Evolutionary conservation across 2,113 vertebrate species (phyloP), one percentile per base, ranked within the genome.

Genomic region (Danionella cerebrum): DNA sequence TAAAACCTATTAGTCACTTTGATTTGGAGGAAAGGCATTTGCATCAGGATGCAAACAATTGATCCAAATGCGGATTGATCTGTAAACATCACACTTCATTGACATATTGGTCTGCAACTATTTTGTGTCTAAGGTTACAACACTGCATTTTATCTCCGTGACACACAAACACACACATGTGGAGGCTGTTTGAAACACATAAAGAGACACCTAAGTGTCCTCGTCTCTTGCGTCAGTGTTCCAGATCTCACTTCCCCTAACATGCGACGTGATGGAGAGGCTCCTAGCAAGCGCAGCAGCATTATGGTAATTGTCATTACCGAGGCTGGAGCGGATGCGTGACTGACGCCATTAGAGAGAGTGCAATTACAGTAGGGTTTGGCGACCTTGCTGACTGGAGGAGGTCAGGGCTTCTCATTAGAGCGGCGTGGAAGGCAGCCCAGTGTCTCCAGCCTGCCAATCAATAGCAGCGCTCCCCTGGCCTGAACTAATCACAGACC

Each of bases 351-450:
- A 90, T 90, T 90, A 88, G 84, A 85, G 85, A 83, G 84, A 90
- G 87, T 84, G 87, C 87, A 89, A 89, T 90, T 89, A 89, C 87
- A 86, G 88, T 87, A 85, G 84, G 84, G 82, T 84, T 74, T 80
- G 83, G 81, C 86, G 87, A 90, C 89, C 89, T 90, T 90, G 87
- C 87, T 88, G 89, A 88, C 84, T 85, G 78, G 83, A 76, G 84
- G 87, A 89, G 89, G 89, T 89, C 87, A 89, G 82, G 80, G 79
- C 85, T 87, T 87, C 87, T 90, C 89, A 89, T 89, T 90, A 90
- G 87, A 88, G 85, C 73, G 82, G 71, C 79, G 84, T 88, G 83
- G 88, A 90, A 89, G 83, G 85, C 84, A 89, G 87, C 87, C 87
- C 83, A 79, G 84, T 85, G 86, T 88, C 87, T 89, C 84, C 82